Percentiles rank a stretch among this genome's conserved stretches.
These are phyloP conservation scores for Dreissena rostriformis DNA, from an alignment of 1,140 invertebrate species.

Conservation along the genomic window DNA sequence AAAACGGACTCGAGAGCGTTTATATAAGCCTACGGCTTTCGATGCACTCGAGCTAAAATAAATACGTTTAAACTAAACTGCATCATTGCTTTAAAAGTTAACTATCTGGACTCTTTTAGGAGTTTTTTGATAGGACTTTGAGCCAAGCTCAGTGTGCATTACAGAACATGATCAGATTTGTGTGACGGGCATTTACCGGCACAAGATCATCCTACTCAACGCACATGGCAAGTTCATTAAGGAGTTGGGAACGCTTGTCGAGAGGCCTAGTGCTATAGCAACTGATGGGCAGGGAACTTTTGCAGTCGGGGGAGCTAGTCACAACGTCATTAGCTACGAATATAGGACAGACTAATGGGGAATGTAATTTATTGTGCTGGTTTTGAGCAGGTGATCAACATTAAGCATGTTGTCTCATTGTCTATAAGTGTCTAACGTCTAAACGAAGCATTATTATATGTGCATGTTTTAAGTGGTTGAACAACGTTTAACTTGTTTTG, in stretches of 20 bases:
- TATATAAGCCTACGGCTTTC: too few species aligned
- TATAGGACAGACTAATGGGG: constrained; percentile 3
- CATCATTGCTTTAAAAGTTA: not conserved
- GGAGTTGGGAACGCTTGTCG: constrained; percentile 12
- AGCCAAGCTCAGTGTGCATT: constrained; percentile 23
- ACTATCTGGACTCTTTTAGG: not conserved
- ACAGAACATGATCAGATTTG: constrained; percentile 13
- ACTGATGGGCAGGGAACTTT: constrained; percentile 3
- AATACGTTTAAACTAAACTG: too few species aligned
- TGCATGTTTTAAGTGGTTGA: too few species aligned
- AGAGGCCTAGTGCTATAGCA: not conserved
- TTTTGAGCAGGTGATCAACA: too few species aligned
- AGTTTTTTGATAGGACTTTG: not conserved
- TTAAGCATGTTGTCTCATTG: too few species aligned
- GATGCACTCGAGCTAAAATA: too few species aligned
- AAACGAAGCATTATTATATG: too few species aligned
- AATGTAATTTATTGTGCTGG: not conserved
- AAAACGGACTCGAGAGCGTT: too few species aligned
- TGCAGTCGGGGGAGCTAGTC: constrained; percentile 8
- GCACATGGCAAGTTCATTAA: not conserved
- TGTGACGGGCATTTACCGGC: constrained; percentile 8
- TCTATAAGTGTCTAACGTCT: too few species aligned
- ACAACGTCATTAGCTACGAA: constrained; percentile 6
- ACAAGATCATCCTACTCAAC: constrained; percentile 10
- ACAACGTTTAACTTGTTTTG: too few species aligned